Evolutionary conservation across 2,888 invertebrate species (phyloP).

Genomic region (Drosophila atroscutellata): DNA sequence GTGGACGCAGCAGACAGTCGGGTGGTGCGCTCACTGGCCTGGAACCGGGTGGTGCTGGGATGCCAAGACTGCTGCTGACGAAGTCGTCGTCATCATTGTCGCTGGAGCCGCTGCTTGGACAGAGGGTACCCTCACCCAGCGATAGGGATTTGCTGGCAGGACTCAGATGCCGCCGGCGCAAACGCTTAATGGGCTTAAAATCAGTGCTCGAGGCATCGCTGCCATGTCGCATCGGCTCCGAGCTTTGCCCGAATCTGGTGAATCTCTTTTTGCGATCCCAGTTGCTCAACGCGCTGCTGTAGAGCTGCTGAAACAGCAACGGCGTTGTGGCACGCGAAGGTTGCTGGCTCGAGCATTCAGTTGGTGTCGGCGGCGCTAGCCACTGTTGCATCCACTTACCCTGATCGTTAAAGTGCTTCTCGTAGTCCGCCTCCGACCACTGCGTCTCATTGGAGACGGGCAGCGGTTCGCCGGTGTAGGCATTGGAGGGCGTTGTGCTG

Average conservation of each 20-base stretch:
- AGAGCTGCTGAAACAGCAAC: conserved; percentile 86
- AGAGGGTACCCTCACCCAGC: conserved; percentile 44
- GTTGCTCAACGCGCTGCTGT: conserved; percentile 82
- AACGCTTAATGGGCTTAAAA: conserved; percentile 20
- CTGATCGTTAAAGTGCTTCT: conserved; percentile 94
- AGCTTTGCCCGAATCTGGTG: conserved; percentile 52
- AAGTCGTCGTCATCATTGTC: conserved; percentile 67
- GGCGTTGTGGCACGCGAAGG: conserved; percentile 85
- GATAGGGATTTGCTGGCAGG: conserved; percentile 73
- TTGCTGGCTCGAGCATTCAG: conserved; percentile 59
- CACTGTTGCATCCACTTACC: conserved; percentile 87
- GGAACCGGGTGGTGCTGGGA: conserved; percentile 3
- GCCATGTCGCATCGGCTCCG: conserved; percentile 41
- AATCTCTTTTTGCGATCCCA: conserved; percentile 81
- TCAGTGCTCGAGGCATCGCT: conserved; percentile 70
- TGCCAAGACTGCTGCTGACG: conserved; percentile 35
- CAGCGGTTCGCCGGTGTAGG: conserved; percentile 73
- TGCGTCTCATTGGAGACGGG: conserved; percentile 89
- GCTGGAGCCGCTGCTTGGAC: conserved; percentile 59
- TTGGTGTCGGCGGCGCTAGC: conserved; percentile 50
- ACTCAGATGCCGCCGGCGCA: conserved; percentile 57
- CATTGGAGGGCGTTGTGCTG: conserved; percentile 81
- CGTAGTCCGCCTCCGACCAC: conserved; percentile 94
- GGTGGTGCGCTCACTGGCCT: conserved; percentile 78
- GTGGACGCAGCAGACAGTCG: conserved; percentile 59